Evolutionary conservation across 2,113 vertebrate genomes (phyloP).

Genomic region (Bos javanicus): DNA sequence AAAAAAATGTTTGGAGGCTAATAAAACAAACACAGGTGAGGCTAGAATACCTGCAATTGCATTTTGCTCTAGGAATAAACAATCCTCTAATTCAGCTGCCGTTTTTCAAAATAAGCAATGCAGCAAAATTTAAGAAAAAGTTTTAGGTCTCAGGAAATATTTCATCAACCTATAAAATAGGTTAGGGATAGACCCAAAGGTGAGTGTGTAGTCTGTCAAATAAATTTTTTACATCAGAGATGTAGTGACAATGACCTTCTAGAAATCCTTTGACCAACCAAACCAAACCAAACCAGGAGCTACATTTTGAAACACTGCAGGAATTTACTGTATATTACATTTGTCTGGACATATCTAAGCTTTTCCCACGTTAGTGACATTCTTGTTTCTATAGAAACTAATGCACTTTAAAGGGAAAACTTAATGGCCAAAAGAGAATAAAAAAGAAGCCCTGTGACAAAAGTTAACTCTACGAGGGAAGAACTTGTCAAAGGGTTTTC

Average conservation of each 20-base stretch:
- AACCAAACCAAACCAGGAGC: constrained; percentile 7
- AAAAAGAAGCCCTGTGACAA: background rate
- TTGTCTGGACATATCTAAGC: constrained; percentile 1
- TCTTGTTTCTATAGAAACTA: constrained; percentile 43
- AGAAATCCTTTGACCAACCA: background rate
- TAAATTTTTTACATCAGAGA: background rate
- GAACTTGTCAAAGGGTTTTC: background rate
- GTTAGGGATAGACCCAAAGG: background rate
- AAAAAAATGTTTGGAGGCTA: constrained; percentile 56
- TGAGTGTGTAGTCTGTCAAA: background rate
- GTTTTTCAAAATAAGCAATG: constrained; percentile 57
- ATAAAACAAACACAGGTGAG: constrained; percentile 68
- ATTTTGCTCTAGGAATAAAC: constrained; percentile 44
- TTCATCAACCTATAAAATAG: constrained; percentile 48
- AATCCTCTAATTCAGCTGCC: constrained; percentile 59
- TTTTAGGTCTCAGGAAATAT: constrained; percentile 46
- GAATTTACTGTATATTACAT: background rate
- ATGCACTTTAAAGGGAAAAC: constrained; percentile 19
- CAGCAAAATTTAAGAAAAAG: constrained; percentile 18
- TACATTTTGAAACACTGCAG: background rate
- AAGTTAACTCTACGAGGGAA: background rate
- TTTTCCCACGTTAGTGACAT: constrained; percentile 11
- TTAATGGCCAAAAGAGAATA: background rate
- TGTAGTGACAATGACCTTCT: background rate
- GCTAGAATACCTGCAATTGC: constrained; percentile 45